Evolutionary conservation across 2,888 invertebrate genomes (phyloP).

Genomic region (Scelioninae gen. 1): DNA sequence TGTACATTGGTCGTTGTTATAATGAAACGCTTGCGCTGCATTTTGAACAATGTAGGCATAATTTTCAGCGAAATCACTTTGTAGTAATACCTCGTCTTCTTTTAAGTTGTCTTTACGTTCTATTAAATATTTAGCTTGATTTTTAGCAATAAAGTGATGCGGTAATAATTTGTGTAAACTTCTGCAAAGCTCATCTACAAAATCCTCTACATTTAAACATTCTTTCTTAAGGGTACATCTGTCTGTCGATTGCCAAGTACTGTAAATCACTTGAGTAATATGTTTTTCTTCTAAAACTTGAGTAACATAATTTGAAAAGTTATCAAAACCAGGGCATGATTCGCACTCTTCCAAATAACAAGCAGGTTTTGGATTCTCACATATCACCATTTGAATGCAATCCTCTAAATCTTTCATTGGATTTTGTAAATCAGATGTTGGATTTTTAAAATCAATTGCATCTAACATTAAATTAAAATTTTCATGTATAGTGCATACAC

Average conservation of each 20-base stretch:
- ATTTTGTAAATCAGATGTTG: not conserved
- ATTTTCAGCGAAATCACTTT: conserved; percentile 31
- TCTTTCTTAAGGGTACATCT: conserved; percentile 25
- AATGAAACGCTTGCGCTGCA: conserved; percentile 67
- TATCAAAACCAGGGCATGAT: conserved; percentile 25
- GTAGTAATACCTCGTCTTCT: conserved; percentile 36
- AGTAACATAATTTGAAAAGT: conserved; percentile 16
- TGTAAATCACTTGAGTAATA: conserved; percentile 34
- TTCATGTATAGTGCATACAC: conserved; percentile 40
- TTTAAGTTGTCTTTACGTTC: conserved; percentile 23
- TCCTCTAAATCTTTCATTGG: conserved; percentile 3
- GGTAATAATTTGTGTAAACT: not conserved
- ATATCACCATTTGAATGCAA: not conserved
- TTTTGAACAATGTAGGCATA: conserved; percentile 36
- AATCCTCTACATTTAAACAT: conserved; percentile 30
- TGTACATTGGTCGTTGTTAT: conserved; percentile 65
- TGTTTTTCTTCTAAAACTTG: conserved; percentile 25
- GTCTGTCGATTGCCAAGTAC: conserved; percentile 40
- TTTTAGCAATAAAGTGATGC: conserved; percentile 34
- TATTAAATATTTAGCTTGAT: conserved; percentile 27
- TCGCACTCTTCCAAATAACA: conserved; percentile 37
- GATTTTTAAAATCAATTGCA: not conserved
- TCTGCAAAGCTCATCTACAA: not conserved
- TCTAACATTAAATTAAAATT: conserved; percentile 40
- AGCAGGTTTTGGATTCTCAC: conserved; percentile 19